Evolutionary conservation across 2,797 vertebrate species (phyloP), one percentile per base, ranked within the genome.

Genomic region (Austrolebias charrua): DNA sequence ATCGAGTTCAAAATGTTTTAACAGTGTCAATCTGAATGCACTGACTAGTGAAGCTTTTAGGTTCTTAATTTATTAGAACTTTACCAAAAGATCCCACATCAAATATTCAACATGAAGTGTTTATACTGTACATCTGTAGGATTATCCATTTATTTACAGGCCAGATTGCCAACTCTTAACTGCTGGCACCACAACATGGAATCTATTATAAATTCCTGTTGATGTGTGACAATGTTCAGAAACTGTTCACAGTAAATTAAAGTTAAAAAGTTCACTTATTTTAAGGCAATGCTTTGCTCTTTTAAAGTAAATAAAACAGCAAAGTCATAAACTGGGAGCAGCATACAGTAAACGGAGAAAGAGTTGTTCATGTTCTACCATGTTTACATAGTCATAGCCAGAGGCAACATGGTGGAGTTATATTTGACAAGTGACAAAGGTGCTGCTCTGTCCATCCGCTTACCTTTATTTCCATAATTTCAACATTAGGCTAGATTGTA

Each of bases 391-490:
- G 0, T 44, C 60, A 38, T 16, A 18, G 11, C 55, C 55, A 2
- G 19, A 62, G 50, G 64, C 28, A 20, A 68, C 52, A 52, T 51
- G 71, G 66, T 73, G 55, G 59, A 66, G 51, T 65, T 49, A 73
- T 73, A 66, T 80, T 80, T 72, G 50, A 75, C 51, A 66, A 55
- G 63, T 72, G 63, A 70, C 47, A 64, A 60, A 61, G 63, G 49
- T 52, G 71, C 14, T 0, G 16, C 44, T 31, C 69, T 63, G 63
- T 78, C 46, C 69, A 69, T 66, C 38, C 44, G 44, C 16, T 45
- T 35, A 1, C 44, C 8, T 55, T 71, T 52, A 71, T 82, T 82
- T 75, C 62, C 75, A 71, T 75, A 38, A 68, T 61, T 65, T 81
- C 57, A 31, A 60, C 67, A 66, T 49, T 47, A 24, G 24, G 28